phyloP scores from a whole-genome alignment of 2,113 vertebrate genomes.

The Leptosomus discolor region DNA sequence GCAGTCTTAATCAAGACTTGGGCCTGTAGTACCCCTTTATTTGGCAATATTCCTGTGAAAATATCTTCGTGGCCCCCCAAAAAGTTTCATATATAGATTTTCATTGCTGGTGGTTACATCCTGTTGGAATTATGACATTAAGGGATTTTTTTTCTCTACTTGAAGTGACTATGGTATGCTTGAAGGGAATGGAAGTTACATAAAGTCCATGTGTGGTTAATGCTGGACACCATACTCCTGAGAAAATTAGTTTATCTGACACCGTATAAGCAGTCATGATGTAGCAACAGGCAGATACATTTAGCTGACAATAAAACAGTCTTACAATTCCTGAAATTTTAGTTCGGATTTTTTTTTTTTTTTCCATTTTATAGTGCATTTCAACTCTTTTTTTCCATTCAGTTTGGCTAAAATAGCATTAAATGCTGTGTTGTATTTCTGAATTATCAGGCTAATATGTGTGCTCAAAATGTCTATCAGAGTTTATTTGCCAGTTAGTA shows the following conservation, averaged over 20 bases:
- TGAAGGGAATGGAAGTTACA: neutral
- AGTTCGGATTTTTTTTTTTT: neutral
- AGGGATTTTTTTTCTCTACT: neutral
- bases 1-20: neutral
- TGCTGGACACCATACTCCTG: neutral
- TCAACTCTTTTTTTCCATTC: neutral
- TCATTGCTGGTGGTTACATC: neutral
- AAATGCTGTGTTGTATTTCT: neutral
- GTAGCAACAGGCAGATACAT: neutral
- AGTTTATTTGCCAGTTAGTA: neutral
- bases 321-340: neutral
- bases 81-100: neutral
- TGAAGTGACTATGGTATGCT: neutral
- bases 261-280: neutral
- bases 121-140: neutral
- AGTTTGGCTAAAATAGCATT: neutral
- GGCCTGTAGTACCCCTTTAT: neutral
- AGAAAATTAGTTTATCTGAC: neutral
- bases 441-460: neutral
- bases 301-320: neutral
- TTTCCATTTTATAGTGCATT: neutral
- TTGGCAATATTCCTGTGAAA: neutral
- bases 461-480: neutral
- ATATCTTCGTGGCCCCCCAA: neutral
- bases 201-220: neutral